Conservation (phyloP, 1,140 invertebrate species). For the Ylistrum balloti region DNA sequence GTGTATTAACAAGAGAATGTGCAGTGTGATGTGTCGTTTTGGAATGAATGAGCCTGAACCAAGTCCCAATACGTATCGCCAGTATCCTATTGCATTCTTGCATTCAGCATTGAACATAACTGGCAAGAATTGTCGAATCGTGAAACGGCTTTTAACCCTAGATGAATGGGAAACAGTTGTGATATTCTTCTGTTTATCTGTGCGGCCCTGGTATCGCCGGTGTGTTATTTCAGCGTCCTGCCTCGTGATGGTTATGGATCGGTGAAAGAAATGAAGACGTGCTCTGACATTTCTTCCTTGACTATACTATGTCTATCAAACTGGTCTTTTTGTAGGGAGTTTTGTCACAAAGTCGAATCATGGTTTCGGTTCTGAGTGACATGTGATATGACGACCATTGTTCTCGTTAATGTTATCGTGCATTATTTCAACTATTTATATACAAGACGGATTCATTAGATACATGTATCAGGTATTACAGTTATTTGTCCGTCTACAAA, state of each 20-base stretch:
- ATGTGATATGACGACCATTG: not conserved
- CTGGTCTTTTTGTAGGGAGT: not conserved
- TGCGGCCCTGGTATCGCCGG: too few species aligned
- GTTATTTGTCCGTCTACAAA: slow-evolving; percentile 33
- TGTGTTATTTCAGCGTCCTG: too few species aligned
- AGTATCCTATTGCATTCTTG: too few species aligned
- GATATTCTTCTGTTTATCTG: too few species aligned
- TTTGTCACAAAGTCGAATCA: not conserved
- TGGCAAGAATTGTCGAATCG: too few species aligned
- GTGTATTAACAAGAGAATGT: too few species aligned
- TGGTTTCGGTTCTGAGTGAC: not conserved
- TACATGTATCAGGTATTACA: not conserved
- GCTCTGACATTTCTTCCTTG: not conserved
- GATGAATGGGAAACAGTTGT: too few species aligned
- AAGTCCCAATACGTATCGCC: too few species aligned
- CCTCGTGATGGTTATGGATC: not conserved
- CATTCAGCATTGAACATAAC: too few species aligned
- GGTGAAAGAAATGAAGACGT: not conserved
- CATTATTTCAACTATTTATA: not conserved
- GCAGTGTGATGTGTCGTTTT: too few species aligned
- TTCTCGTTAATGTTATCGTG: not conserved
- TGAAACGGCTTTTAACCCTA: too few species aligned
- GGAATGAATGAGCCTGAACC: too few species aligned
- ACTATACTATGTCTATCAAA: not conserved
- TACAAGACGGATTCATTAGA: not conserved